Evolutionary conservation across 2,113 vertebrate species (phyloP).

Genomic region (Eulemur macaco): DNA sequence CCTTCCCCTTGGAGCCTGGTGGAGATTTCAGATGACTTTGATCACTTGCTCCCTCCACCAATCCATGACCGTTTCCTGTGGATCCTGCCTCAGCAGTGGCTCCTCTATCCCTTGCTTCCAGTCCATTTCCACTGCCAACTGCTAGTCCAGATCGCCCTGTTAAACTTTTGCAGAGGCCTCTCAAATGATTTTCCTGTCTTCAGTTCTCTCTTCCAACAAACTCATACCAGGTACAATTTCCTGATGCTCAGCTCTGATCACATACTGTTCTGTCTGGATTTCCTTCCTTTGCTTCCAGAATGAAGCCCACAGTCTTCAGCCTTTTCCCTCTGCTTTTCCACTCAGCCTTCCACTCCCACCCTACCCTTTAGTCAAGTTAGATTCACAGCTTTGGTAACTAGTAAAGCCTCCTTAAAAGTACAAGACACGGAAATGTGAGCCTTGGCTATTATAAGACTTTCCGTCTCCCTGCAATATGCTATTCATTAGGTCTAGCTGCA

Average conservation of each 20-base stretch:
- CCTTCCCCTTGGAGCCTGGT: not conserved
- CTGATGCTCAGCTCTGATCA: not conserved
- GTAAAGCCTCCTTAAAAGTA: not conserved
- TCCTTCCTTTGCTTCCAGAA: not conserved
- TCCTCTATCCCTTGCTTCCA: not conserved
- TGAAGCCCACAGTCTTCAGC: not conserved
- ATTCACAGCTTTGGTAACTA: not conserved
- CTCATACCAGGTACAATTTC: not conserved
- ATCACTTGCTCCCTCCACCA: not conserved
- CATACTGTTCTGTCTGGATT: not conserved
- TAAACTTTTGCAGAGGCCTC: not conserved
- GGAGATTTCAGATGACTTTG: not conserved
- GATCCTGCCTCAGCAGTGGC: not conserved
- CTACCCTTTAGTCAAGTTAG: not conserved
- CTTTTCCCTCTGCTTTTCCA: not conserved
- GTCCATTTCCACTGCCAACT: not conserved
- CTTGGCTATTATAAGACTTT: not conserved
- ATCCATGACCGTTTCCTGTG: not conserved
- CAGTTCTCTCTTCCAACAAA: not conserved
- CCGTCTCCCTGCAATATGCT: not conserved
- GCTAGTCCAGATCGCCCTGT: not conserved
- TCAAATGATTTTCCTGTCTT: not conserved
- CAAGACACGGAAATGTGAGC: not conserved
- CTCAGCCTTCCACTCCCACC: not conserved
- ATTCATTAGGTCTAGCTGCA: not conserved